Base-by-base conservation (phyloP, 2,888 invertebrate species). In the Pheosia gnoma region DNA sequence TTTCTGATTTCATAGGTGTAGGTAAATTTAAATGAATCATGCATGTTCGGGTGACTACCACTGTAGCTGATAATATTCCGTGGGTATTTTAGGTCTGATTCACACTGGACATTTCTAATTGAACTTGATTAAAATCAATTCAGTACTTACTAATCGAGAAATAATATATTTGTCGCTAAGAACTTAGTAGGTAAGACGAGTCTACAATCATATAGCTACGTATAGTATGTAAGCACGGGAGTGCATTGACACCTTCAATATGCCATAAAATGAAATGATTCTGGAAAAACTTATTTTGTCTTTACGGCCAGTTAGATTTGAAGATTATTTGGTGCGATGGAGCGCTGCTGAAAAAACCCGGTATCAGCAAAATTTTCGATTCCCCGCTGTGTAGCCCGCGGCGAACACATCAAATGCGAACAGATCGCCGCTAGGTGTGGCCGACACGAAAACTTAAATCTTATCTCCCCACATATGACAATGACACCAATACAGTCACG, bases 301-400 rank as follows among this genome's bases (percentile, higher is more conserved):
- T 87, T 90, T 90, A 90, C 82, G 81, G 83, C 81, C 86, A 87
- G 88, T 89, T 85, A 84, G 84, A 87, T 88, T 85, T 80, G 79
- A 79, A 87, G 89, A 89, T 89, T 87, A 84, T 81, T 82, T 70
- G 71, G 74, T 74, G 68, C 72, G 69, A 77, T 75, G 80, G 83
- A 80, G 85, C 84, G 71, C 68, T n/a, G 39, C 25, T 25, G 51
- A 80, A 82, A 84, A 86, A 83, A 79, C 83, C 25, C 82, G 82
- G 84, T 87, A 88, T 84, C 88, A 84, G 83, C 85, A 80, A 77
- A 82, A 82, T 83, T 83, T 83, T 77, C 74, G 80, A 84, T 83
- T 77, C 79, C 80, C 66, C 61, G 71, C 68, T 74, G 70, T 39
- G 7, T 39, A 38, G 74, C 81, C 81, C 71, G 72, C 67, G 76